A percentile compares a stretch with the other conserved stretches of the same genome.
phyloP scores from a whole-genome alignment of 2,888 invertebrate species.

The Druceiella hillmani region DNA sequence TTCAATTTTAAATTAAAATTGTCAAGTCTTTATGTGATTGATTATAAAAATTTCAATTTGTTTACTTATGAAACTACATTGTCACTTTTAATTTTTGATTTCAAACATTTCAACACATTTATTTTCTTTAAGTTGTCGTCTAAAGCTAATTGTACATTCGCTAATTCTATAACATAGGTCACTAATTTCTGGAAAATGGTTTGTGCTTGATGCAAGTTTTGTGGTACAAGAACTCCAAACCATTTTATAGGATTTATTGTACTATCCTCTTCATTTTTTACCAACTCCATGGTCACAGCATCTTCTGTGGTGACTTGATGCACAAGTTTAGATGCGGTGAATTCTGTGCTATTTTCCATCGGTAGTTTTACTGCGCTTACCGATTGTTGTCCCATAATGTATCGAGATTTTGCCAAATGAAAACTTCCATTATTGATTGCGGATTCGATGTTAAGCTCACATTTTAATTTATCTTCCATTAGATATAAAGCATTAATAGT shows the following conservation, averaged over 20 bases:
- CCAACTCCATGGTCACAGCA: constrained; percentile 37
- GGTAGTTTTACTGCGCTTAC: constrained; percentile 68
- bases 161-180: constrained; percentile 60
- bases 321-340: constrained; percentile 36
- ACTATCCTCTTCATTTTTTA: constrained; percentile 32
- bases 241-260: constrained; percentile 68
- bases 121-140: constrained; percentile 34
- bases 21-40: no score
- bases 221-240: constrained; percentile 85
- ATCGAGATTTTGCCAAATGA: constrained; percentile 69
- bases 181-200: constrained; percentile 65
- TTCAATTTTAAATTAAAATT: no score
- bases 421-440: constrained; percentile 64
- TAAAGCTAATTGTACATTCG: constrained; percentile 63
- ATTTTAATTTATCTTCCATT: constrained; percentile 66
- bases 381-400: constrained; percentile 71
- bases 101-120: constrained; percentile 30
- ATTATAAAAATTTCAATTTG: no score
- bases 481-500: constrained; percentile 63
- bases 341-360: constrained; percentile 52
- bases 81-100: no score
- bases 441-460: constrained; percentile 65
- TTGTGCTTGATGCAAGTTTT: constrained; percentile 70
- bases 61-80: no score
- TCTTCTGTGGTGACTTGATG: constrained; percentile 39